Evolutionary conservation across 2,797 vertebrate genomes (phyloP).

Genomic region (Moxostoma hubbsi): DNA sequence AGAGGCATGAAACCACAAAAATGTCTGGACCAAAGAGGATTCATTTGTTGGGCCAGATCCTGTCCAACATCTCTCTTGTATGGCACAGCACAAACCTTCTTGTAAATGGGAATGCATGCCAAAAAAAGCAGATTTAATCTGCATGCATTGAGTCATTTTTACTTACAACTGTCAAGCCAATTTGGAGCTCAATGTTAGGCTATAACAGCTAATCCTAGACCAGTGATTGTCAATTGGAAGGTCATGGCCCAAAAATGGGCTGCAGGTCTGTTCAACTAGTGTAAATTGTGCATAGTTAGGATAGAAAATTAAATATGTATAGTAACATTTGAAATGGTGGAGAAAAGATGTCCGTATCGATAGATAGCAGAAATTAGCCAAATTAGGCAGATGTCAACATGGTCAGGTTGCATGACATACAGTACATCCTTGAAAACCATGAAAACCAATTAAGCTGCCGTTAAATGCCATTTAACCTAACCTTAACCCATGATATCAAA

Average conservation of each 20-base stretch:
- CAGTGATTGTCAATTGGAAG: too few species aligned
- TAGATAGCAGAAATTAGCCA: background rate
- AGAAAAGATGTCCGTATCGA: too few species aligned
- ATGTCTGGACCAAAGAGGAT: slow-evolving; percentile 66
- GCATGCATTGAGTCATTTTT: slow-evolving; percentile 4
- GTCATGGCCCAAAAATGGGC: too few species aligned
- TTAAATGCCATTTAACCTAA: too few species aligned
- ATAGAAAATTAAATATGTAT: too few species aligned
- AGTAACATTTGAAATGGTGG: too few species aligned
- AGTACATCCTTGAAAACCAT: too few species aligned
- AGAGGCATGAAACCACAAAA: slow-evolving; percentile 69
- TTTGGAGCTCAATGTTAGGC: background rate
- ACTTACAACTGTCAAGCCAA: slow-evolving; percentile 5
- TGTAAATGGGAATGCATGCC: slow-evolving; percentile 1
- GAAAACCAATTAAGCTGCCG: too few species aligned
- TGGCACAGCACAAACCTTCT: background rate
- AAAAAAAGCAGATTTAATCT: slow-evolving; percentile 25
- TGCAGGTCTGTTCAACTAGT: too few species aligned
- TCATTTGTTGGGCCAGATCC: slow-evolving; percentile 59
- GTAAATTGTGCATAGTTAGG: too few species aligned
- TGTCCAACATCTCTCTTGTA: slow-evolving; percentile 37
- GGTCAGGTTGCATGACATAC: background rate
- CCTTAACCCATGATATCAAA: too few species aligned
- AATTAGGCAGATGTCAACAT: background rate
- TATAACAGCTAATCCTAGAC: too few species aligned